Conservation (phyloP, 1,140 invertebrate species). For the Drosophila saltans region DNA sequence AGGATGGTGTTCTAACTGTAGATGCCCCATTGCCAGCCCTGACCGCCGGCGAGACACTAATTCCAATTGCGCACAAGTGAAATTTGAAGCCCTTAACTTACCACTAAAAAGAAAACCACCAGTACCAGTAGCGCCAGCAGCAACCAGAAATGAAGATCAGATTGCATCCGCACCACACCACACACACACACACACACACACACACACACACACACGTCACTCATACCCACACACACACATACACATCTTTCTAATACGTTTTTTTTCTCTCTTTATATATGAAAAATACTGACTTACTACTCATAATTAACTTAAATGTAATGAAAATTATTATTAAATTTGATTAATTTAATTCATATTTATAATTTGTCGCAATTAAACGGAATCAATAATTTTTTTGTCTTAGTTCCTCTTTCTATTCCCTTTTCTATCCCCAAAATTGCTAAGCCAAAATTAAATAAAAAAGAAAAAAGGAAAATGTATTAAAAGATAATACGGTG, state of each 20-base stretch:
- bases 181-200: conserved; percentile 23
- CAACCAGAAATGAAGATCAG: conserved; percentile 24
- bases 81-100: conserved; percentile 25
- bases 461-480: conserved; percentile 18
- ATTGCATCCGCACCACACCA: conserved; percentile 21
- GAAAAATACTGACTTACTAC: conserved; percentile 79
- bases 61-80: conserved; percentile 91
- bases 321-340: conserved; percentile 81
- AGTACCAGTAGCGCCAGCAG: conserved; percentile 17
- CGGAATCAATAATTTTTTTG: conserved; percentile 67
- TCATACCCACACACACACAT: background rate
- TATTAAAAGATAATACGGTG: too few species aligned
- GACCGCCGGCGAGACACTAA: conserved; percentile 88
- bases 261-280: conserved; percentile 57
- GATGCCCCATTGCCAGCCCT: conserved; percentile 94
- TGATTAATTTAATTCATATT: conserved; percentile 81
- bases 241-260: conserved; percentile 38
- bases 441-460: conserved; percentile 12
- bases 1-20: conserved; percentile 96
- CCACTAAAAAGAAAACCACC: conserved; percentile 3
- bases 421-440: conserved; percentile 52
- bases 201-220: conserved; percentile 11
- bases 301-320: conserved; percentile 80
- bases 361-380: conserved; percentile 79
- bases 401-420: conserved; percentile 42